Conservation (phyloP, 2,113 vertebrate species). For the Microcebus jonahi region DNA sequence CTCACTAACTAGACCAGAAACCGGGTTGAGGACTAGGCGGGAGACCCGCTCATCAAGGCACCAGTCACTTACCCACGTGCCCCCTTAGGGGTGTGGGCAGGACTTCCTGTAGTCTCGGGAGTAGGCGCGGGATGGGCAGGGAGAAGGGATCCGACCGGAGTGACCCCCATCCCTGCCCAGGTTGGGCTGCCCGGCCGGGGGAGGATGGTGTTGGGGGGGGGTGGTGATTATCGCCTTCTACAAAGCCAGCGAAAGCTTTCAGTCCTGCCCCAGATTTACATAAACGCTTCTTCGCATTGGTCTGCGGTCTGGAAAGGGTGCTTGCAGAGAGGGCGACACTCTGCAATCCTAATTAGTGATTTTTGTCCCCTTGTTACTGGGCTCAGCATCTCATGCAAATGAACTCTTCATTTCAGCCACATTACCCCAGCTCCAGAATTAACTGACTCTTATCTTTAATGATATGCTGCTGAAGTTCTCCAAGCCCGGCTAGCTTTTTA, state of each 20-base stretch:
- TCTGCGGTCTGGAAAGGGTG: slow-evolving; percentile 88
- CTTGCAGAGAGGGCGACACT: slow-evolving; percentile 90
- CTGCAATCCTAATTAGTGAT: slow-evolving; percentile 97
- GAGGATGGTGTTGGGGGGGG: not conserved
- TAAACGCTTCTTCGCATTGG: slow-evolving; percentile 83
- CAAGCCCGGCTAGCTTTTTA: slow-evolving; percentile 90
- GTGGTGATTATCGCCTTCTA: slow-evolving; percentile 30
- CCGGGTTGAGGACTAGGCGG: not conserved
- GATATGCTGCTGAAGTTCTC: slow-evolving; percentile 91
- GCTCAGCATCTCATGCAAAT: slow-evolving; percentile 96
- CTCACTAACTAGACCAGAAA: not conserved
- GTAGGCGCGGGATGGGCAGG: not conserved
- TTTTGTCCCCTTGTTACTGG: slow-evolving; percentile 95
- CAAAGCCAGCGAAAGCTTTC: slow-evolving; percentile 64
- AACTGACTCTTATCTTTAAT: slow-evolving; percentile 95
- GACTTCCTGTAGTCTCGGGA: fast-evolving
- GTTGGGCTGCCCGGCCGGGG: fast-evolving
- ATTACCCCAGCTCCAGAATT: slow-evolving; percentile 91
- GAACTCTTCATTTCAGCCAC: slow-evolving; percentile 92
- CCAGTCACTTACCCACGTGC: not conserved
- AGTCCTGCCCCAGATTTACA: slow-evolving; percentile 85
- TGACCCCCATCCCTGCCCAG: not conserved
- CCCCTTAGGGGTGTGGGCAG: not conserved
- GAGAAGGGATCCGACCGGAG: not conserved
- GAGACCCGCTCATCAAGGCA: not conserved